Evolutionary conservation across 1,140 invertebrate genomes (phyloP).

Genomic region (Goniozus legneri): DNA sequence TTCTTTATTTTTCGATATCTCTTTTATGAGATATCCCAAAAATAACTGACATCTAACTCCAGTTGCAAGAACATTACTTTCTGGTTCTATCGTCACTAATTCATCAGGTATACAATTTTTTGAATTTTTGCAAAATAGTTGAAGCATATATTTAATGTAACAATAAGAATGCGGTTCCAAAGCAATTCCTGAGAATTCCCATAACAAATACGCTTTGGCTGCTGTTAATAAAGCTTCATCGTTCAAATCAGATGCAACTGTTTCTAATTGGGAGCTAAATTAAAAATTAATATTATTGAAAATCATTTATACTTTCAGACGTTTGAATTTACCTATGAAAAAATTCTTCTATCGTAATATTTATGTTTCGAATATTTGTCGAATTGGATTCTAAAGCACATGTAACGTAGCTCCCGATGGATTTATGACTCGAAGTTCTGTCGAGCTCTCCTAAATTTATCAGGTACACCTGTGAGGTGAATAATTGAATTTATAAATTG

Average conservation of each 20-base stretch:
- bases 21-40: conserved; percentile 26
- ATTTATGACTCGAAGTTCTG: too few species aligned
- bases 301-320: too few species aligned
- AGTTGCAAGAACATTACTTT: conserved; percentile 29
- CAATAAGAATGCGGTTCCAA: conserved; percentile 25
- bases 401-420: too few species aligned
- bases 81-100: conserved; percentile 22
- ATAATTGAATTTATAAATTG: neutral
- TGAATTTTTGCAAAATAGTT: neutral
- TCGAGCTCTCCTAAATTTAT: too few species aligned
- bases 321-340: conserved; percentile 35
- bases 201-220: conserved; percentile 33
- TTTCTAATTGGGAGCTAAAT: conserved; percentile 25
- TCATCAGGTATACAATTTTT: conserved; percentile 6
- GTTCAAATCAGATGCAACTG: conserved; percentile 16
- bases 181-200: conserved; percentile 35
- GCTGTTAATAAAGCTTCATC: conserved; percentile 30
- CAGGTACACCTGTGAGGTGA: conserved; percentile 28
- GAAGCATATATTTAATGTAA: neutral
- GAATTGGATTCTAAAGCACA: neutral
- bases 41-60: conserved; percentile 37
- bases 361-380: conserved; percentile 23
- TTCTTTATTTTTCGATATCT: conserved; percentile 27
- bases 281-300: neutral
- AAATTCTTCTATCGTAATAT: conserved; percentile 26